A percentile compares a stretch with the other conserved stretches of the same genome.
phyloP scores from a whole-genome alignment of 2,888 invertebrate species.

The Mimas tiliae region DNA sequence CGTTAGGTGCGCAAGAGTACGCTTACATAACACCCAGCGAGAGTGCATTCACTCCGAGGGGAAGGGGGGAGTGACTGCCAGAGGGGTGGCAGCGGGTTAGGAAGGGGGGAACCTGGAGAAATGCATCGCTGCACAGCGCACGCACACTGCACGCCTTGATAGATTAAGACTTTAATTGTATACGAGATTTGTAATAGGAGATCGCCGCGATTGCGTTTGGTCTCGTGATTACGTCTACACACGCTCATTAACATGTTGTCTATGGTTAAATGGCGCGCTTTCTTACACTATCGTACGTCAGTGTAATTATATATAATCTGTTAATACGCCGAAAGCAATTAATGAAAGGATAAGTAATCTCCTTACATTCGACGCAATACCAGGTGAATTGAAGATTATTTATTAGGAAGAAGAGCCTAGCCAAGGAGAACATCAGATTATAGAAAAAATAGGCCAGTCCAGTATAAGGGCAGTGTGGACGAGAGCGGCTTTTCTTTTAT shows the following conservation, averaged over 20 bases:
- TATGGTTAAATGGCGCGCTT: slow-evolving; percentile 16
- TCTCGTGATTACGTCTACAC: slow-evolving; percentile 18
- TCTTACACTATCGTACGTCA: neutral
- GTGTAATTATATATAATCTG: no score
- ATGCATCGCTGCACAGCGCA: slow-evolving; percentile 69
- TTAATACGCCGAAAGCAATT: no score
- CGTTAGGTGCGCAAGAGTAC: slow-evolving; percentile 45
- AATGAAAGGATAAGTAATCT: no score
- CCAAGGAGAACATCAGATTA: no score
- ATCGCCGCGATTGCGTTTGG: slow-evolving; percentile 24
- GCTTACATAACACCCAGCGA: slow-evolving; percentile 74
- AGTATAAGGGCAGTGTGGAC: no score
- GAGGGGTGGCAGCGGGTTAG: slow-evolving; percentile 27
- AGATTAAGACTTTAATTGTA: slow-evolving; percentile 48
- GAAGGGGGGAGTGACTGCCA: slow-evolving; percentile 33
- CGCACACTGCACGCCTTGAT: slow-evolving; percentile 47
- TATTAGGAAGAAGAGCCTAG: no score
- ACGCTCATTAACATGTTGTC: slow-evolving; percentile 17
- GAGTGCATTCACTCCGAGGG: slow-evolving; percentile 77
- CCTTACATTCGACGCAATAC: no score
- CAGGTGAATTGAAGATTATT: no score
- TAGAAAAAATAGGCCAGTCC: no score
- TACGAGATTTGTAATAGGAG: slow-evolving; percentile 42
- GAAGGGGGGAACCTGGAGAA: slow-evolving; percentile 46
- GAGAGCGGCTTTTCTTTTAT: no score